Evolutionary conservation across 2,113 vertebrate genomes (phyloP), one percentile per base, ranked within the genome.

Genomic region (Pangasianodon gigas): DNA sequence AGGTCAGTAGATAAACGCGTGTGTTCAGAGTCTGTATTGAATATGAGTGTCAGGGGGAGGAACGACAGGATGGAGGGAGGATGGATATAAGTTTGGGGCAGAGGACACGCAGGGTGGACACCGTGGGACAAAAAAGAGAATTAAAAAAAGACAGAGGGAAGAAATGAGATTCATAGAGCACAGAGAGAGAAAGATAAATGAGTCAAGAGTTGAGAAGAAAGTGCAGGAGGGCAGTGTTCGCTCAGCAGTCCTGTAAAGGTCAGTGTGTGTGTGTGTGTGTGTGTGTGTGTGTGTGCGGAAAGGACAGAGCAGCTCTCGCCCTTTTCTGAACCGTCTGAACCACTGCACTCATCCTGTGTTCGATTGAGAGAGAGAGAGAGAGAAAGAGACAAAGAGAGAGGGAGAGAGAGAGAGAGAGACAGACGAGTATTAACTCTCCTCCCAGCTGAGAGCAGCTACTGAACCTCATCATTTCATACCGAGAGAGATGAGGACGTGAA

Each of bases 161-260:
- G 60, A 52, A 87, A 65, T 58, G 54, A 88, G 81, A 84, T 56
- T 80, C 56, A 62, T n/a, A 6, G 77, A 32, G 60, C n/a, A 32
- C 37, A 26, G 3, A 85, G 87, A 62, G 32, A 81, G 14, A 62
- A 24, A 84, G 32, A 87, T 24, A 88, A 87, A 87, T 83, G 74
- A 21, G 77, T 87, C 32, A 67, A 77, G 37, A 88, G 87, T 75
- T 71, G 89, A 62, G 69, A 6, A 67, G 90, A 85, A 51, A 41
- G 67, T 80, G 37, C 14, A 48, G 65, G 75, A 85, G 75, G 89
- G 86, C 83, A 83, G 67, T 77, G 86, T 89, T 88, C 48, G 11
- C 62, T 88, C 87, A 16, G 44, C 88, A 82, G 58, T 81, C 67
- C 46, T 89, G 80, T 58, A 90, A 88, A 84, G 87, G 87, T 88